Evolutionary conservation across 2,113 vertebrate genomes (phyloP).

Genomic region (Tringa solitaria): DNA sequence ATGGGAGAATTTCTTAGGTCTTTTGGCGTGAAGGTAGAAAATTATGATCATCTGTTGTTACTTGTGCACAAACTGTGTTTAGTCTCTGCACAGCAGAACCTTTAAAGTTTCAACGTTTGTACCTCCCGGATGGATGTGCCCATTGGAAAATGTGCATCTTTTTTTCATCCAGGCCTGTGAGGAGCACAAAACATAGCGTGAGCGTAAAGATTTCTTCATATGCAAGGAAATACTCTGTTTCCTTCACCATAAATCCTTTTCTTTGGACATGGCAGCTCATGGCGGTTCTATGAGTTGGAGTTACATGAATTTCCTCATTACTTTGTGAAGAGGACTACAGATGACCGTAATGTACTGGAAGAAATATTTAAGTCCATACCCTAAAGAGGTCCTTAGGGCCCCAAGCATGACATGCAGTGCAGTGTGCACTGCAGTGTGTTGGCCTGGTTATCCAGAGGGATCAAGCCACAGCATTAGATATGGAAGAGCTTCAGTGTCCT

Average conservation of each 20-base stretch:
- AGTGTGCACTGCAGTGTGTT: neutral
- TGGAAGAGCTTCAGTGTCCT: neutral
- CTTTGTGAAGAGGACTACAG: neutral
- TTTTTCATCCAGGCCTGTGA: neutral
- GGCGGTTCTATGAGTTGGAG: neutral
- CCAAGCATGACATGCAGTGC: neutral
- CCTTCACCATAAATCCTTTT: neutral
- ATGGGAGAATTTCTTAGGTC: neutral
- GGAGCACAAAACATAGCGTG: neutral
- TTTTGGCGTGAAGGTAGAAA: neutral
- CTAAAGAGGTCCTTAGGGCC: neutral
- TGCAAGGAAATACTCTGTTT: neutral
- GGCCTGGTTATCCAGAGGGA: neutral
- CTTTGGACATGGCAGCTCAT: neutral
- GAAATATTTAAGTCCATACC: neutral
- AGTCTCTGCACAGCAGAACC: neutral
- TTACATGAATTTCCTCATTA: neutral
- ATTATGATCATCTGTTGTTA: neutral
- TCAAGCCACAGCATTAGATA: neutral
- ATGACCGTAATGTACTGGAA: neutral
- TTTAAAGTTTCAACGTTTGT: neutral
- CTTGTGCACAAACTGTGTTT: neutral
- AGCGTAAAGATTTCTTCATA: neutral
- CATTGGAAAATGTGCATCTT: neutral
- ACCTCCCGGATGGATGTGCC: neutral